Evolutionary conservation across 2,113 vertebrate species (phyloP).

Genomic region (Hypocryptadius cinnamomeus): DNA sequence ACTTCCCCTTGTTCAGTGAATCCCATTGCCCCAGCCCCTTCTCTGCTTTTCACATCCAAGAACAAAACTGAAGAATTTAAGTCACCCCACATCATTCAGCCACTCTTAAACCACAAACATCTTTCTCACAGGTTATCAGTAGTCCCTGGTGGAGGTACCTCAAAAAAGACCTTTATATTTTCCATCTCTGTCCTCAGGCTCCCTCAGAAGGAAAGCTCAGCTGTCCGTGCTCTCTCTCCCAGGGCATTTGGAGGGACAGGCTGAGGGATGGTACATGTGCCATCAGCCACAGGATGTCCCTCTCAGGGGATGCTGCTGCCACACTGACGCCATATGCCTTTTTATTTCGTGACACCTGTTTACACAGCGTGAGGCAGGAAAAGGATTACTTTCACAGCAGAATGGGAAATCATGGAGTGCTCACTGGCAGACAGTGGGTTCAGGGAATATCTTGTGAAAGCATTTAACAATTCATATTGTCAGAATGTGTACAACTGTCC

Average conservation of each 20-base stretch:
- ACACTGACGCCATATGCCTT: slow-evolving; percentile 43
- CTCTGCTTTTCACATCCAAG: not conserved
- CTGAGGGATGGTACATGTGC: not conserved
- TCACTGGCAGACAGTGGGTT: not conserved
- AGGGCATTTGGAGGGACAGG: not conserved
- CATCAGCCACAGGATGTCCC: slow-evolving; percentile 22
- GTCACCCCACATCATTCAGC: not conserved
- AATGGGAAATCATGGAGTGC: not conserved
- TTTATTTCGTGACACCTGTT: slow-evolving; percentile 50
- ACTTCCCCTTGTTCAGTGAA: not conserved
- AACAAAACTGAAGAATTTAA: not conserved
- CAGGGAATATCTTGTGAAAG: not conserved
- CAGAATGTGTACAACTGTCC: not conserved
- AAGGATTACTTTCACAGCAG: slow-evolving; percentile 13
- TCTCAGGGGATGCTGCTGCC: not conserved
- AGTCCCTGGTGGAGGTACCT: not conserved
- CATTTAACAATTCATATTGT: not conserved
- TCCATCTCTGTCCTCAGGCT: not conserved
- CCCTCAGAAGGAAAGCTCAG: not conserved
- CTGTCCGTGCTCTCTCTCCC: not conserved
- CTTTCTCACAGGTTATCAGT: not conserved
- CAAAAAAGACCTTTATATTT: not conserved
- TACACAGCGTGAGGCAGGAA: slow-evolving; percentile 35
- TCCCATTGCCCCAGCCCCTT: not conserved
- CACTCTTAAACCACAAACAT: not conserved